Percentiles rank a stretch among this genome's conserved stretches.
These are phyloP conservation scores for Aricia artaxerxes DNA, from an alignment of 2,888 invertebrate species.

Conservation along the genomic window DNA sequence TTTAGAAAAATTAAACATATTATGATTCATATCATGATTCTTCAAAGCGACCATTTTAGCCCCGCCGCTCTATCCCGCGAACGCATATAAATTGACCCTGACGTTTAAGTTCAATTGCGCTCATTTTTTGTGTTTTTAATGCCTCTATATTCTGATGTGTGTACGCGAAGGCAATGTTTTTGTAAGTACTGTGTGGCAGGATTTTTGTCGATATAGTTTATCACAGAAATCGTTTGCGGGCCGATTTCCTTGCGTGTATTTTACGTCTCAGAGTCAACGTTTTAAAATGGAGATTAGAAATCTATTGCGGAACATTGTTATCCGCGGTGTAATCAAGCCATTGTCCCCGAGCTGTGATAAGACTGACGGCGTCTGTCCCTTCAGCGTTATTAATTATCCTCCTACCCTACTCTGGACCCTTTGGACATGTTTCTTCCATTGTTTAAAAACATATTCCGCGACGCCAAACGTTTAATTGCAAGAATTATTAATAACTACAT, in stretches of 20 bases:
- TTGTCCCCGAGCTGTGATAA: slow-evolving; percentile 43
- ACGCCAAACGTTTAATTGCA: slow-evolving; percentile 19
- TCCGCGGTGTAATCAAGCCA: not conserved
- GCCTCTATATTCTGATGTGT: too few species aligned
- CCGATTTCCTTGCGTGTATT: not conserved
- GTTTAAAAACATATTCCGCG: slow-evolving; percentile 42
- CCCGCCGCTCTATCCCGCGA: too few species aligned
- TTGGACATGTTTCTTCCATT: slow-evolving; percentile 45
- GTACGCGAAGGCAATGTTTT: too few species aligned
- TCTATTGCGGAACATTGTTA: not conserved
- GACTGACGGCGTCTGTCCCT: slow-evolving; percentile 61
- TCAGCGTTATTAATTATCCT: slow-evolving; percentile 69
- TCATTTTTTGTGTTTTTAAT: too few species aligned
- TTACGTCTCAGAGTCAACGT: not conserved
- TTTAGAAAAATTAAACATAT: too few species aligned
- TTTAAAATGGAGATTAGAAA: not conserved
- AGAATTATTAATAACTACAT: not conserved
- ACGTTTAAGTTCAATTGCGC: too few species aligned
- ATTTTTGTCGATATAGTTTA: too few species aligned
- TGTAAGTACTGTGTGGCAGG: too few species aligned
- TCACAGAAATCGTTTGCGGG: too few species aligned
- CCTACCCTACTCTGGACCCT: slow-evolving; percentile 58
- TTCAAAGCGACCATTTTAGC: too few species aligned
- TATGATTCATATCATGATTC: too few species aligned
- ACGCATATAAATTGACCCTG: too few species aligned